Percentiles rank a stretch among this genome's conserved stretches.
These are phyloP conservation scores for Drosophila pseudotalamancana DNA, from an alignment of 2,888 invertebrate genomes.

Conservation along the genomic window DNA sequence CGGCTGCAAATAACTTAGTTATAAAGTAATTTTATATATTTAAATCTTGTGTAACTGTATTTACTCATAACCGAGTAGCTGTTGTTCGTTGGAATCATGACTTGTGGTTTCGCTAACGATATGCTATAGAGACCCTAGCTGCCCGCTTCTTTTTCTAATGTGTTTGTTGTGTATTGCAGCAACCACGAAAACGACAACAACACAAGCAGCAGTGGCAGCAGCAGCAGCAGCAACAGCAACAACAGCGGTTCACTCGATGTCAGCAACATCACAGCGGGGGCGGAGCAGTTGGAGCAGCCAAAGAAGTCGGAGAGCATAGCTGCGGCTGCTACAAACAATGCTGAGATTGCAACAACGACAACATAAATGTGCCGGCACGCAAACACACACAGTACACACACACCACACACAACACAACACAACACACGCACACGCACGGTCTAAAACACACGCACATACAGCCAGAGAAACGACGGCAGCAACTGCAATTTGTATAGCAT, in stretches of 20 bases:
- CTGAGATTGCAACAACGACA: conserved; percentile 69
- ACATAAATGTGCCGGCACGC: conserved; percentile 50
- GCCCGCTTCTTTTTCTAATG: not conserved
- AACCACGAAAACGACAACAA: conserved; percentile 67
- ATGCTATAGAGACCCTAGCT: not conserved
- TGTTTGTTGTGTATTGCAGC: conserved; percentile 28
- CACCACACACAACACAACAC: conserved; percentile 20
- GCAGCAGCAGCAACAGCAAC: conserved; percentile 49
- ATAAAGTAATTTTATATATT: no score
- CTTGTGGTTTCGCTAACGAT: not conserved
- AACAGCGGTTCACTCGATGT: conserved; percentile 42
- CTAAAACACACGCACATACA: conserved; percentile 27
- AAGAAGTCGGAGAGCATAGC: conserved; percentile 27
- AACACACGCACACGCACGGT: conserved; percentile 8
- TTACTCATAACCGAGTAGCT: no score
- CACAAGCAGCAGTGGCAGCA: conserved; percentile 45
- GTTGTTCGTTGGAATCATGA: no score
- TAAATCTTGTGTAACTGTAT: no score
- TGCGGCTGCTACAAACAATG: conserved; percentile 43
- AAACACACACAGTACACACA: conserved; percentile 10
- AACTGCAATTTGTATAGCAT: conserved; percentile 51
- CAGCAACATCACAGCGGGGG: conserved; percentile 37
- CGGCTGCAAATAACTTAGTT: no score
- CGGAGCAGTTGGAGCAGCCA: conserved; percentile 43
- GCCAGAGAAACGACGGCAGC: conserved; percentile 27